Evolutionary conservation across 2,888 invertebrate genomes (phyloP), one percentile per base, ranked within the genome.

Genomic region (Tetanocera ferruginea): DNA sequence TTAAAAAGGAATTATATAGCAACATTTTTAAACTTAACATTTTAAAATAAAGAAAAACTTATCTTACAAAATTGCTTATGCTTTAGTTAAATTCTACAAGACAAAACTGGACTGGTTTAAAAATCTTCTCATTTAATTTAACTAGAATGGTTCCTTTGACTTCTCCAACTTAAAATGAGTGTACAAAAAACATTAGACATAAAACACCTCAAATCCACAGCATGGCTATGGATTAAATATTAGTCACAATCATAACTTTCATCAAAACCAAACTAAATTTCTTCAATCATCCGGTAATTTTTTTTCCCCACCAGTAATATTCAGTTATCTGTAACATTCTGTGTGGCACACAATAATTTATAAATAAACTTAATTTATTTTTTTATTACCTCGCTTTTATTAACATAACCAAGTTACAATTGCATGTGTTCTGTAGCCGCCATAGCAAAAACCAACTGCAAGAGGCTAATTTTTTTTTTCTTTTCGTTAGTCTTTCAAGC

Each of bases 351-450:
- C 69, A 25, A 69, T 69, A 51, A 69, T 69, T 69, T 51, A 69
- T 51, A 69, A 51, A 28, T 25, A 19, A 23, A 14, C 25, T 49
- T 9, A 71, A 43, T 43, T 66, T 34, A n/a, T 34, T 37, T 34
- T 23, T 72, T 55, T 37, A 34, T 52, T 14, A 31, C 52, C 19
- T 43, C 43, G 51, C 8, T 64, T 62, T 72, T 51, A 62, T 74
- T 25, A 31, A 62, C 64, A 62, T 64, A 74, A 74, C 43, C 64
- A 9, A 62, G 51, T 64, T 49, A 51, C 28, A 19, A 28, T 57
- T 72, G 19, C 23, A 19, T 60, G 0, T 55, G 37, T n/a, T 57
- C 23, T 19, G 17, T 11, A 60, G 28, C 1, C 2, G 17, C 28
- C 17, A 25, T 14, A 60, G 25, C 60, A 14, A 9, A 8, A 9